Evolutionary conservation across 2,113 vertebrate genomes (phyloP).

Genomic region (Phyllopteryx taeniolatus): DNA sequence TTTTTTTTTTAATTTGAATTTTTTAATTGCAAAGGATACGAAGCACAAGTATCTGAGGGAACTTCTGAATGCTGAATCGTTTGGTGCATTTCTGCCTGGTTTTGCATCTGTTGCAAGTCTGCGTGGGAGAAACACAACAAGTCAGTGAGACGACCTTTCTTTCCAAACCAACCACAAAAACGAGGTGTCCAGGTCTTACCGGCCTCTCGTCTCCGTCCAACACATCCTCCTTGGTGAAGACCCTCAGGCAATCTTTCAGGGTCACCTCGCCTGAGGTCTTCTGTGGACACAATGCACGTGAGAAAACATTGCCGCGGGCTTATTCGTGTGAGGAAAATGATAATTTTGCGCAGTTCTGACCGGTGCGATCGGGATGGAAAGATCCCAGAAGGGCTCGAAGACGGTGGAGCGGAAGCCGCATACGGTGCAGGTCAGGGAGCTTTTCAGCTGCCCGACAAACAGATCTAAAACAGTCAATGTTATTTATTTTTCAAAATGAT

Average conservation of each 20-base stretch:
- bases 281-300: slow-evolving; percentile 51
- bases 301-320: background rate
- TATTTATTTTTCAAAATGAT: background rate
- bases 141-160: background rate
- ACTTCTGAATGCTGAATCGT: slow-evolving; percentile 95
- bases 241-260: slow-evolving; percentile 87
- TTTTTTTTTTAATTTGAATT: background rate
- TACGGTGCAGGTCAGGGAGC: slow-evolving; percentile 87
- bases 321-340: background rate
- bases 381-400: slow-evolving; percentile 96
- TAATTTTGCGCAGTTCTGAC: slow-evolving; percentile 51
- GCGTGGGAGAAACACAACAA: slow-evolving; percentile 10
- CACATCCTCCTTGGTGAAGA: slow-evolving; percentile 93
- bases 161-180: background rate
- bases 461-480: slow-evolving; percentile 75
- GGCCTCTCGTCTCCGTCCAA: slow-evolving; percentile 93
- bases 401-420: slow-evolving; percentile 92
- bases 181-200: slow-evolving; percentile 58
- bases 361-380: slow-evolving; percentile 92
- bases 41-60: slow-evolving; percentile 93
- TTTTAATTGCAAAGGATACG: slow-evolving; percentile 82
- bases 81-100: slow-evolving; percentile 89
- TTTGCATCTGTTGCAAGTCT: slow-evolving; percentile 92
- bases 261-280: slow-evolving; percentile 83
- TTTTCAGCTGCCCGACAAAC: slow-evolving; percentile 96